A percentile compares a stretch with the other conserved stretches of the same genome.
Evolutionary conservation across 2,797 vertebrate genomes (phyloP).

Genomic region (Mionectes olivaceus): DNA sequence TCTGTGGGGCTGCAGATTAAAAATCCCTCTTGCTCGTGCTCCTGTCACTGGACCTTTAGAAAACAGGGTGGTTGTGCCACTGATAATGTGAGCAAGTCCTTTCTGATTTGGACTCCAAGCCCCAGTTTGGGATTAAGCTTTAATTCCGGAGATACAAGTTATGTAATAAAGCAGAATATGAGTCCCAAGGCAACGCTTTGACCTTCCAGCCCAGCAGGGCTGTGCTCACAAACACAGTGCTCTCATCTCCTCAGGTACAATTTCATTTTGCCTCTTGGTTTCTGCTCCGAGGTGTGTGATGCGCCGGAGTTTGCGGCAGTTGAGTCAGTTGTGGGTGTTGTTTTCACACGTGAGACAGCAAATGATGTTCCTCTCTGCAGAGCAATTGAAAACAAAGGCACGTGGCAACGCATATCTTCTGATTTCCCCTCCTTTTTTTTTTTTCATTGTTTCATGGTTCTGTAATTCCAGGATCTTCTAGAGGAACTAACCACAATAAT

Average conservation of each 20-base stretch:
- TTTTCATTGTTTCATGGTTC: slow-evolving; percentile 5
- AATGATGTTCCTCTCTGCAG: neutral
- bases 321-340: neutral
- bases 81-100: neutral
- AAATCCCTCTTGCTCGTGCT: neutral
- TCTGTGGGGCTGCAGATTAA: neutral
- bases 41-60: neutral
- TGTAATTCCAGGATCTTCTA: slow-evolving; percentile 21
- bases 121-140: slow-evolving; percentile 46
- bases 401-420: neutral
- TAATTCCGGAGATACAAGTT: slow-evolving; percentile 57
- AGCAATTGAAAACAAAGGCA: slow-evolving; percentile 23
- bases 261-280: neutral
- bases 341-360: neutral
- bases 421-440: neutral
- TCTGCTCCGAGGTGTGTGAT: neutral
- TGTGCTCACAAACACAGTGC: neutral
- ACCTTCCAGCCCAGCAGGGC: neutral
- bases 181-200: neutral
- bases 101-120: neutral
- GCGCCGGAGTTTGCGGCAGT: neutral
- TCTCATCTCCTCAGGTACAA: neutral
- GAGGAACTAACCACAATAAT: slow-evolving; percentile 54
- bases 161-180: slow-evolving; percentile 14
- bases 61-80: neutral